A percentile compares a stretch with the other conserved stretches of the same genome.
phyloP scores from a whole-genome alignment of 1,140 invertebrate genomes.

The Drosophila albomicans region DNA sequence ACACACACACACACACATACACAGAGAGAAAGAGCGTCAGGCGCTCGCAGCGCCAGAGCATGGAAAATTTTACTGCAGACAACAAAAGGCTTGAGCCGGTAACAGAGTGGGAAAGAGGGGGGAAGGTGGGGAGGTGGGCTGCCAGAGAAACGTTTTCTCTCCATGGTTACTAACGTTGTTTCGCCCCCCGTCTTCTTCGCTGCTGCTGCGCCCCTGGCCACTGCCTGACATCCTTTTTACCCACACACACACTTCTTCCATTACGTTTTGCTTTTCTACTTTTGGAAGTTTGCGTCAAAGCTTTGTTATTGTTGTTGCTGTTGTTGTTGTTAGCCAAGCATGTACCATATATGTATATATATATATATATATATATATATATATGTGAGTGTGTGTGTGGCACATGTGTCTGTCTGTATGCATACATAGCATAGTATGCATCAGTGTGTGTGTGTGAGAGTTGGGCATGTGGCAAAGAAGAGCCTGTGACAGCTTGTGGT shows the following conservation, averaged over 20 bases:
- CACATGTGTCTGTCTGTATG: constrained; percentile 17
- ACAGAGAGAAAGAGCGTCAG: constrained; percentile 12
- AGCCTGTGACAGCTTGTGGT: constrained; percentile 80
- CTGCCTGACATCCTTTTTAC: constrained; percentile 9
- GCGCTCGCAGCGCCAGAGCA: constrained; percentile 40
- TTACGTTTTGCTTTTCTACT: constrained; percentile 63
- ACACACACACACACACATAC: constrained; percentile 45
- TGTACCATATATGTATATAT: constrained; percentile 27
- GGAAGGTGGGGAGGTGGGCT: constrained; percentile 14
- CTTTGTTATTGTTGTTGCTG: constrained; percentile 60
- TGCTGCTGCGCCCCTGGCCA: constrained; percentile 1
- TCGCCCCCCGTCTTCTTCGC: background rate
- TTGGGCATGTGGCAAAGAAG: constrained; percentile 45
- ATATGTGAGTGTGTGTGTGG: constrained; percentile 11
- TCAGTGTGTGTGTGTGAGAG: constrained; percentile 8
- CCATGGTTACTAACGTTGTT: constrained; percentile 46
- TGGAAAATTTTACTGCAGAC: constrained; percentile 79
- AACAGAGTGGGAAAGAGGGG: constrained; percentile 6
- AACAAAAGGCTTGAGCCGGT: constrained; percentile 72
- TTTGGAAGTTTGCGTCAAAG: constrained; percentile 79
- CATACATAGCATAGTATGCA: constrained; percentile 1
- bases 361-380: constrained; percentile 19
- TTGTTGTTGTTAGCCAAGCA: constrained; percentile 40
- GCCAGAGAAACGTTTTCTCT: constrained; percentile 28
- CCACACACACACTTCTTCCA: constrained; percentile 28